Base-by-base conservation (phyloP, 2,113 vertebrate genomes). In the Rhynchomys soricoides region DNA sequence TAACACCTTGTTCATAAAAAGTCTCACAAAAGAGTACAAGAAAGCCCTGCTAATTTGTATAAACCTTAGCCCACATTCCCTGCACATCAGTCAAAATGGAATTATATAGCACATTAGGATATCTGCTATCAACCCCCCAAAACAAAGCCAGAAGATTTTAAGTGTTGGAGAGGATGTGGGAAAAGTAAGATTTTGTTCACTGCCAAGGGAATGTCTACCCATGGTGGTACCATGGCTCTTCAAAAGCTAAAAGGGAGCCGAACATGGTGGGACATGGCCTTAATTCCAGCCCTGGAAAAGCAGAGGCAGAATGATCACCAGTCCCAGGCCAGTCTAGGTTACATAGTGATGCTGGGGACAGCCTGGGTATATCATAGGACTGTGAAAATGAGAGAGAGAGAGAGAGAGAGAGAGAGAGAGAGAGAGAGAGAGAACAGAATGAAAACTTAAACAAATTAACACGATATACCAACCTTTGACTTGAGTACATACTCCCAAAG, bases 361-460 rank as follows among this genome's bases (percentile, higher is more conserved):
- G 57, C n/a, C 57, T 83, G 26, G 24, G 34, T 17, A 66, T 40
- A 52, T 43, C 55, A 52, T 10, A 2, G 82, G 8, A 73, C 12
- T 85, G 29, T 37, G 7, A 26, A 24, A 3, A 64, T 26, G 31
- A 34, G 2, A 10, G 26, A 81, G 16, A 11, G 17, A 13, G 5
- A 2, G 15, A 55, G 26, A 24, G 2, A 12, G 55, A 8, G 1
- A 74, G 40, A 0, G 24, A n/a, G 7, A 40, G 4, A 0, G 17
- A 21, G 10, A 64, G 34, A 37, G 3, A 64, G 62, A 64, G 10
- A 34, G 15, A n/a, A 12, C 37, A 12, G 17, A 21, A 71, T 19
- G 70, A 75, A 73, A 77, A 82, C 19, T 17, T 59, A 11, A 45
- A 83, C 31, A 85, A 64, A n/a, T 75, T 89, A 95, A 66, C 34